A percentile compares a stretch with the other conserved stretches of the same genome.
These are phyloP conservation scores for Ophioninae sp. DNA, from an alignment of 2,888 invertebrate genomes.

Conservation along the genomic window DNA sequence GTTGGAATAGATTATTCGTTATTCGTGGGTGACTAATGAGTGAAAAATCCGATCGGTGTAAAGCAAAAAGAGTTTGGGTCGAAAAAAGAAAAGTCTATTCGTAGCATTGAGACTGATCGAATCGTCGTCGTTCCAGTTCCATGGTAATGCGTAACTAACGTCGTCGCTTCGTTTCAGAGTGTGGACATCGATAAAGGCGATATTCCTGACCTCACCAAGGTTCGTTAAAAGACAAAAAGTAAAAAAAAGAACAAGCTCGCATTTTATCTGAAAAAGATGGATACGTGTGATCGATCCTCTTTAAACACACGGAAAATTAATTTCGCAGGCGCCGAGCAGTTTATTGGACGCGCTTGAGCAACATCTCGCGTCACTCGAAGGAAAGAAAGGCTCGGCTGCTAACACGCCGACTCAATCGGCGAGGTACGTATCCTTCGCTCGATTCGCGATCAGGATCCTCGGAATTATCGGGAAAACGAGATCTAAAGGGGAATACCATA, in stretches of 20 bases:
- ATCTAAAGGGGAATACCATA: slow-evolving; percentile 17
- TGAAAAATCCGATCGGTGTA: too few species aligned
- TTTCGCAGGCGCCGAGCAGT: slow-evolving; percentile 92
- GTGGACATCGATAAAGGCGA: slow-evolving; percentile 99
- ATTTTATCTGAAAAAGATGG: background rate
- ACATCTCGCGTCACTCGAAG: slow-evolving; percentile 96
- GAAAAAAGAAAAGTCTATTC: background rate
- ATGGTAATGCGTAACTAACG: too few species aligned
- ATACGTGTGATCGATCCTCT: background rate
- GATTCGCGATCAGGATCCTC: slow-evolving; percentile 29
- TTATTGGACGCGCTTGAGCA: slow-evolving; percentile 98
- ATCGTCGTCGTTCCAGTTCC: background rate
- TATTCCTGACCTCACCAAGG: slow-evolving; percentile 98
- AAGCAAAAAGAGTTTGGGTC: too few species aligned
- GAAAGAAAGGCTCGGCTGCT: slow-evolving; percentile 92
- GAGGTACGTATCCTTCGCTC: slow-evolving; percentile 83
- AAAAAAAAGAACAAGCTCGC: background rate
- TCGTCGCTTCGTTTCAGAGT: slow-evolving; percentile 82
- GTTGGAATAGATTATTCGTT: too few species aligned
- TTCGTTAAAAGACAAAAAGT: slow-evolving; percentile 69
- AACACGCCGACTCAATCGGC: slow-evolving; percentile 94
- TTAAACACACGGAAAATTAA: background rate
- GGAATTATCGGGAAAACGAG: slow-evolving; percentile 12
- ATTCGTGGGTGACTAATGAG: too few species aligned
- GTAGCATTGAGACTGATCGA: background rate